A percentile compares a stretch with the other conserved stretches of the same genome.
These are phyloP conservation scores for Lordiphosa stackelbergi DNA, from an alignment of 1,140 invertebrate genomes.

Conservation along the genomic window DNA sequence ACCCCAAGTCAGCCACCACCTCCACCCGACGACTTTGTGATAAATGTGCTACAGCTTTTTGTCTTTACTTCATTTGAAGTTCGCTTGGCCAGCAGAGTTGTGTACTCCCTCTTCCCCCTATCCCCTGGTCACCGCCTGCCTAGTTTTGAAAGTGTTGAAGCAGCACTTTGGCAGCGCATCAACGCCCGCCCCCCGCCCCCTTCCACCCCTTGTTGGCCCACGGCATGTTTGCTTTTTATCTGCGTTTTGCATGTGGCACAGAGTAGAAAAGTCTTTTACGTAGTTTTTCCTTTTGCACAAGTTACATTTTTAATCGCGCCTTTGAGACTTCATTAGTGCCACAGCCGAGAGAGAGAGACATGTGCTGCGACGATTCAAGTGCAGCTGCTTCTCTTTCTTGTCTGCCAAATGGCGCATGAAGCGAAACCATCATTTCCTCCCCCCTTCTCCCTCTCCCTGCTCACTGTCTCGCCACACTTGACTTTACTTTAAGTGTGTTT, in stretches of 20 bases:
- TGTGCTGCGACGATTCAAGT: slow-evolving; percentile 55
- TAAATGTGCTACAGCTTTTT: slow-evolving; percentile 75
- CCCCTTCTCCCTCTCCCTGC: no score
- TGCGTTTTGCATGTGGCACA: slow-evolving; percentile 61
- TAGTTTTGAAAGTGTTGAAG: slow-evolving; percentile 64
- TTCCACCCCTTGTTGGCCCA: slow-evolving; percentile 21
- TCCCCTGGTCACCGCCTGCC: slow-evolving; percentile 3
- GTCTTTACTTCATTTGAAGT: slow-evolving; percentile 74
- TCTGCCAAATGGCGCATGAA: slow-evolving; percentile 72
- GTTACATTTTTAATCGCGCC: slow-evolving; percentile 75
- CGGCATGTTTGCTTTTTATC: slow-evolving; percentile 70
- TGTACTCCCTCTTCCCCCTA: no score
- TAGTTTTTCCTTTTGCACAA: slow-evolving; percentile 52
- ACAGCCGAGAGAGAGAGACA: slow-evolving; percentile 12
- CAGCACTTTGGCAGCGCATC: slow-evolving; percentile 73
- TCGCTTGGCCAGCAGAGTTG: slow-evolving; percentile 29
- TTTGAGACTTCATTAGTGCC: slow-evolving; percentile 75
- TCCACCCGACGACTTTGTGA: slow-evolving; percentile 56
- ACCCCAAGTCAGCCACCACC: slow-evolving; percentile 45
- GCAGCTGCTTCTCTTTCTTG: slow-evolving; percentile 52
- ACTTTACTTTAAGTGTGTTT: slow-evolving; percentile 56
- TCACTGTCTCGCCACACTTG: slow-evolving; percentile 35
- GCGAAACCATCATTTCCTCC: slow-evolving; percentile 25
- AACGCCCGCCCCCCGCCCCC: slow-evolving; percentile 35
- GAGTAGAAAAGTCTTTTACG: slow-evolving; percentile 25